Evolutionary conservation across 1,140 invertebrate genomes (phyloP), one percentile per base, ranked within the genome.

Genomic region (Drosophila rhopaloa): DNA sequence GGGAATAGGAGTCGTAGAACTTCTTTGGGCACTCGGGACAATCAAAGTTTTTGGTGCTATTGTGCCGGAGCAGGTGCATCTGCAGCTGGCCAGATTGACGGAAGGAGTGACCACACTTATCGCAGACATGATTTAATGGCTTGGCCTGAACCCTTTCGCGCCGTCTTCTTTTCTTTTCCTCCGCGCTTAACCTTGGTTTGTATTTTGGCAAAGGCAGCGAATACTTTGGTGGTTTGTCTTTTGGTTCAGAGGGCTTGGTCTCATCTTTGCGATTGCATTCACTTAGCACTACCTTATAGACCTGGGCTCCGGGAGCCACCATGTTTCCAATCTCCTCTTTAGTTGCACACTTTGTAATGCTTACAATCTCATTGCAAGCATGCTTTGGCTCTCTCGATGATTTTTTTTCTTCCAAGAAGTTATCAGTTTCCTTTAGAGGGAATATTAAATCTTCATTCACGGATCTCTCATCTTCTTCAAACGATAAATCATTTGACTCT

Each of bases 71-170:
- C 62, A 80, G 53, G 13, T 83, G 80, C 24, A 80, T 79, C 6
- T 79, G 51, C 8, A 84, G 61, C 14, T 84, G 82, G 6, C 61
- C 58, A 7, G 47, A 16, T 10, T 79, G 54, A 0, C 81, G 81
- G 29, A 84, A 83, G 0, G 70, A 59, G n/a, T 82, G 61, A 0
- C 81, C 80, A 8, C 80, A 83, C 46, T 80, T 58, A 16, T 83
- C 65, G 41, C 81, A 83, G 8, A 75, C 50, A 58, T 79, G 57
- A 29, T 57, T 82, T 0, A 75, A 54, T 0, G 80, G 80, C 41
- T 58, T 47, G 1, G 75, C 55, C n/a, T 44, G 37, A 10, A 59
- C 38, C 4, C 57, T 57, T 35, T 76, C 56, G 8, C 80, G 80
- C 0, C 70, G 76, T 3, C 53, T 61, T 0, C 48, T 60, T 38